phyloP scores from a whole-genome alignment of 2,797 vertebrate species.

The Sebastes taczanowskii region DNA sequence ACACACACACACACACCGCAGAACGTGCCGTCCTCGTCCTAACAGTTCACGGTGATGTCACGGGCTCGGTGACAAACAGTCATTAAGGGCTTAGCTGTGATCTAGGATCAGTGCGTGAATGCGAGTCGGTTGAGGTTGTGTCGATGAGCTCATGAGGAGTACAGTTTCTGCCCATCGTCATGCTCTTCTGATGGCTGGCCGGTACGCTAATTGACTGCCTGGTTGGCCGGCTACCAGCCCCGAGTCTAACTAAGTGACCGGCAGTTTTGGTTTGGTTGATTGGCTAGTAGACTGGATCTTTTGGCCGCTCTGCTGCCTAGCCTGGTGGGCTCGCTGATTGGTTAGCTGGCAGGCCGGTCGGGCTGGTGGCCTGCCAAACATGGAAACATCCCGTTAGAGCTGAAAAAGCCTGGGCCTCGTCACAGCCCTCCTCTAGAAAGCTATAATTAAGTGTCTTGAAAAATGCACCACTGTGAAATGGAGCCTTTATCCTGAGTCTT shows the following conservation, averaged over 20 bases:
- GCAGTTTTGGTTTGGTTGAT: conserved; percentile 30
- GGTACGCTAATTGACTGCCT: conserved; percentile 17
- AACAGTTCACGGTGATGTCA: conserved; percentile 77
- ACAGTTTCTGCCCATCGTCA: conserved; percentile 62
- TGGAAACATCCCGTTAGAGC: conserved; percentile 87
- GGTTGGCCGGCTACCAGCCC: conserved; percentile 2
- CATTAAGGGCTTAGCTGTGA: conserved; percentile 82
- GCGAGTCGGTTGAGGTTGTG: conserved; percentile 37
- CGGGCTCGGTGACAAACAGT: conserved; percentile 77
- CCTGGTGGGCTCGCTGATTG: conserved; percentile 66
- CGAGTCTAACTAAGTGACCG: not conserved
- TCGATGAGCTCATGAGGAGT: conserved; percentile 77
- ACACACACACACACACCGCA: conserved; percentile 26
- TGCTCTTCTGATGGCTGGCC: conserved; percentile 14
- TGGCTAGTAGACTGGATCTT: conserved; percentile 31
- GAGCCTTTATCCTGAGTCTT: conserved; percentile 81
- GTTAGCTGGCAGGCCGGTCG: conserved; percentile 59
- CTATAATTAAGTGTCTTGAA: conserved; percentile 89
- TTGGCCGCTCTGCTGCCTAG: conserved; percentile 25
- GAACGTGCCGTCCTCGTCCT: conserved; percentile 65
- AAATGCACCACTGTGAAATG: conserved; percentile 86
- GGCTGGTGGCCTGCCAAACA: conserved; percentile 77
- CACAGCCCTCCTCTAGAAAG: conserved; percentile 80
- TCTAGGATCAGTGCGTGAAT: conserved; percentile 77
- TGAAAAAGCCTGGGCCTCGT: conserved; percentile 79